Percentiles rank a stretch among this genome's conserved stretches.
These are phyloP conservation scores for Pteronura brasiliensis DNA, from an alignment of 2,113 vertebrate species.

Conservation along the genomic window DNA sequence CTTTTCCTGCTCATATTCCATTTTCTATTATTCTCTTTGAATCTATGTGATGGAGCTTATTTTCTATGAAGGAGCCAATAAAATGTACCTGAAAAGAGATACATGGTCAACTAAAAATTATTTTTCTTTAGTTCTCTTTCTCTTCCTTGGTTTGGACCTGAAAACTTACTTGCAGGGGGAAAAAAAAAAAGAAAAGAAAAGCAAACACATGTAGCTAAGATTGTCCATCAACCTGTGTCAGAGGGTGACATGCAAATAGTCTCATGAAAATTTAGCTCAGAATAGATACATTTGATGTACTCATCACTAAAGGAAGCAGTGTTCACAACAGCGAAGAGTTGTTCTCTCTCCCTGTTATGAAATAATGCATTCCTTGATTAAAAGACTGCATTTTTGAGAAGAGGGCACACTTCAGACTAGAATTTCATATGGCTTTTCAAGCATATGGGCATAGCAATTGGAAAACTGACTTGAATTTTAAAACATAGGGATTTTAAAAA, in stretches of 20 bases:
- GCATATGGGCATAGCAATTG: background rate
- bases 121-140: background rate
- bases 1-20: background rate
- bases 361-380: background rate
- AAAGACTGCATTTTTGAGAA: background rate
- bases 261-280: background rate
- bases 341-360: background rate
- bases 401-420: background rate
- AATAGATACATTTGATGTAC: background rate
- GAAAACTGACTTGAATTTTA: conserved; percentile 43
- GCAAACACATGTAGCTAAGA: background rate
- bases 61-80: background rate
- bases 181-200: background rate
- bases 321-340: background rate
- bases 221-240: background rate
- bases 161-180: background rate
- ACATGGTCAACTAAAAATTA: background rate
- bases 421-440: background rate
- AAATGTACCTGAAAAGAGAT: background rate
- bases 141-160: background rate
- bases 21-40: background rate
- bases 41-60: background rate
- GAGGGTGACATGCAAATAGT: background rate
- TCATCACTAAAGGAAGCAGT: background rate
- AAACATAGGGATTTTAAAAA: background rate